Evolutionary conservation across 2,888 invertebrate genomes (phyloP).

Genomic region (Heliconius sara): DNA sequence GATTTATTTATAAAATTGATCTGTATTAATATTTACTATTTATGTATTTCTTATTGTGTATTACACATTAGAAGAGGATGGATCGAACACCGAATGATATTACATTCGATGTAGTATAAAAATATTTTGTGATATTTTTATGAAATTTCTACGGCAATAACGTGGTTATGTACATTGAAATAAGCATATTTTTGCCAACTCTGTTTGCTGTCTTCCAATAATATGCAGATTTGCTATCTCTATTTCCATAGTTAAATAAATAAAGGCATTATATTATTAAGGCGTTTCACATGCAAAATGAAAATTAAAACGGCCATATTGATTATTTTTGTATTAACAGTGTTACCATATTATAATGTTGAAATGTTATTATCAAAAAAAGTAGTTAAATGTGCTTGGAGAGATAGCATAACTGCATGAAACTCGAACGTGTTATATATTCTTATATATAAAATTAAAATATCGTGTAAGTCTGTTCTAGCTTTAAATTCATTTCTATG

Average conservation of each 20-base stretch:
- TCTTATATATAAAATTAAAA: neutral
- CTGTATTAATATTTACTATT: no score
- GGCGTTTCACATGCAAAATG: no score
- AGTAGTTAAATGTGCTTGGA: no score
- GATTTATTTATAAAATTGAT: neutral
- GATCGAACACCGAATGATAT: neutral
- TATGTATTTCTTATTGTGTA: neutral
- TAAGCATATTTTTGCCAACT: neutral
- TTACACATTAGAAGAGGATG: neutral
- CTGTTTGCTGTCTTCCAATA: constrained; percentile 23
- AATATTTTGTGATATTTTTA: constrained; percentile 23
- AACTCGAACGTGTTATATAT: neutral
- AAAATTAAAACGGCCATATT: neutral
- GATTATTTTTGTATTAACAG: neutral
- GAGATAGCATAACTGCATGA: constrained; percentile 8
- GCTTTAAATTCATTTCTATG: constrained; percentile 69
- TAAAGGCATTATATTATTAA: no score
- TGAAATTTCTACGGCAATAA: constrained; percentile 27
- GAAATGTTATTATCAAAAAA: neutral
- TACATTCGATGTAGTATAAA: neutral
- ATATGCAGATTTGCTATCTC: constrained; percentile 12
- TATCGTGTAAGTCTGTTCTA: constrained; percentile 62
- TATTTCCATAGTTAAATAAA: neutral
- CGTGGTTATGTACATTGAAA: constrained; percentile 1
- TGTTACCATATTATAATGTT: neutral